Evolutionary conservation across 2,113 vertebrate genomes (phyloP).

Genomic region (Aphyosemion australe): DNA sequence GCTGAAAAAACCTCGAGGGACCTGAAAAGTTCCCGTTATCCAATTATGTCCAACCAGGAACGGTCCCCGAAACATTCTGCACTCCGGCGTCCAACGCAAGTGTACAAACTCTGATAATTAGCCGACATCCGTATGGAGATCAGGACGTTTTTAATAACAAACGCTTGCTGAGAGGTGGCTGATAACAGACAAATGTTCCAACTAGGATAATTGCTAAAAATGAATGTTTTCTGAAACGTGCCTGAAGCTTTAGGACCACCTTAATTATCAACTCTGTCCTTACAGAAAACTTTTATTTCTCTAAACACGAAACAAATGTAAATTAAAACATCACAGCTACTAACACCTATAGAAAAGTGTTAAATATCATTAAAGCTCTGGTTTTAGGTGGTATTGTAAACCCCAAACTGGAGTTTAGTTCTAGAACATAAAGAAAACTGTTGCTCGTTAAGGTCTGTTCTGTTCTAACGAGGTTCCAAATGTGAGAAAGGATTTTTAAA

Average conservation of each 20-base stretch:
- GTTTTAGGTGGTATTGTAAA: neutral
- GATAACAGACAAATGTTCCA: conserved; percentile 4
- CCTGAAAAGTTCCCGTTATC: neutral
- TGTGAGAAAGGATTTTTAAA: neutral
- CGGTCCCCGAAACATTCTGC: neutral
- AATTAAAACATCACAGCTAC: neutral
- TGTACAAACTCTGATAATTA: conserved; percentile 7
- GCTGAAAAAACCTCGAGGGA: conserved; percentile 9
- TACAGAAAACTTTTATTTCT: neutral
- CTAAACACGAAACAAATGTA: neutral
- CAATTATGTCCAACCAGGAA: conserved; percentile 8
- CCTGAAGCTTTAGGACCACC: neutral
- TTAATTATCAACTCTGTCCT: neutral
- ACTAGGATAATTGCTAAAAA: neutral
- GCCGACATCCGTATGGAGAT: conserved; percentile 11
- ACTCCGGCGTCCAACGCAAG: neutral
- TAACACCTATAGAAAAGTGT: neutral
- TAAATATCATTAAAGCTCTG: neutral
- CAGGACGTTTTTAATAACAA: conserved; percentile 5
- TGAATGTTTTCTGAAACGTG: neutral
- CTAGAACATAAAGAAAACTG: no score
- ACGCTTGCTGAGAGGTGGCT: neutral
- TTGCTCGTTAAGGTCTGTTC: no score
- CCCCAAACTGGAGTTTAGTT: neutral
- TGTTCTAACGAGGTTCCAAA: neutral